Conservation (phyloP, 2,888 invertebrate species). For the Bellardia bayeri region DNA sequence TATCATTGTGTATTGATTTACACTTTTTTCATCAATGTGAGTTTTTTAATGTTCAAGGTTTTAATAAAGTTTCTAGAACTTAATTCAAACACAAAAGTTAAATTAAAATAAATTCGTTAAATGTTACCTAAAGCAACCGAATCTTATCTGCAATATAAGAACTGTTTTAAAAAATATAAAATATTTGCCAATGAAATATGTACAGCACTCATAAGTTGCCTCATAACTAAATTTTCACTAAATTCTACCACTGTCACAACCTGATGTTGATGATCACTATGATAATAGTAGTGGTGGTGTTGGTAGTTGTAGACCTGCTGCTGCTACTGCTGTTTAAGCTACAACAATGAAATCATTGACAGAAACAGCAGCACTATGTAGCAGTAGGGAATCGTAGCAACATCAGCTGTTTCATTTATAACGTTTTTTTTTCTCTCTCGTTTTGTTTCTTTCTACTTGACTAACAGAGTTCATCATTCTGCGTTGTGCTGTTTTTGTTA, state of each 20-base stretch:
- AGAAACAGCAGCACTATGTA: slow-evolving; percentile 56
- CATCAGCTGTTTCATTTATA: slow-evolving; percentile 66
- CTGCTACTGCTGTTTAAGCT: slow-evolving; percentile 22
- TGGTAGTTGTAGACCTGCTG: slow-evolving; percentile 44
- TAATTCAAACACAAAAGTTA: no score
- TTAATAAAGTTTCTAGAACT: no score
- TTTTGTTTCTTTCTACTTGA: slow-evolving; percentile 51
- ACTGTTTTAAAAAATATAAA: not conserved
- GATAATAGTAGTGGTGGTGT: slow-evolving; percentile 23
- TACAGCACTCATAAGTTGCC: not conserved
- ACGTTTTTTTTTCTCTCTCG: not conserved
- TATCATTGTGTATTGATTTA: no score
- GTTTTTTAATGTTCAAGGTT: no score
- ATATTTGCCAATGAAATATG: not conserved
- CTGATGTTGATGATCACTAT: not conserved
- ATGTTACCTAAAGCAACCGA: no score
- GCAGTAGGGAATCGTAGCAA: slow-evolving; percentile 49
- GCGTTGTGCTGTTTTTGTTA: slow-evolving; percentile 52
- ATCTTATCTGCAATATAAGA: no score
- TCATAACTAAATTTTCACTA: not conserved
- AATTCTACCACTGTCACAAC: slow-evolving; percentile 38
- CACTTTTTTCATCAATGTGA: no score
- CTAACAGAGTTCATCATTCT: slow-evolving; percentile 70
- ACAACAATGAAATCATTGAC: slow-evolving; percentile 44
- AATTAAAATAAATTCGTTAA: no score